Evolutionary conservation across 2,888 invertebrate species (phyloP), one percentile per base, ranked within the genome.

Genomic region (Scaptodrosophila latifasciaeformis): DNA sequence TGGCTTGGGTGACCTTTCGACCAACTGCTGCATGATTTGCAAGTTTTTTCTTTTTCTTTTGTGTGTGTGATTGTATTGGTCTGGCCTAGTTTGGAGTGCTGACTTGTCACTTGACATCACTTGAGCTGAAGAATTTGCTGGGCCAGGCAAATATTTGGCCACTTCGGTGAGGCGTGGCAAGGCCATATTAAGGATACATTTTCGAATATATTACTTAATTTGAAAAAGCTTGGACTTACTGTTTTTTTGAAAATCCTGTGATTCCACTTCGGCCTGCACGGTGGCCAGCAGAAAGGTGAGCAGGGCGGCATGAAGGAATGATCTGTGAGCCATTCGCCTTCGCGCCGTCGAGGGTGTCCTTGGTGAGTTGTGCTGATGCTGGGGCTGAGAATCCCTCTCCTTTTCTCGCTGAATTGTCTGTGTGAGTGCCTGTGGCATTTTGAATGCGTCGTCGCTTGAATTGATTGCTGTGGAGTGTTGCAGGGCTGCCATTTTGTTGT

Each of bases 201-300:
- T 30, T 30, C n/a, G n/a, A n/a, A n/a, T n/a, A n/a, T n/a, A n/a
- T n/a, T n/a, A n/a, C n/a, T n/a, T n/a, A n/a, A n/a, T n/a, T n/a
- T n/a, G n/a, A 24, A 21, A n/a, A 10, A 3, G 9, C n/a, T 4
- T 51, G 44, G 63, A 86, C 87, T 86, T 74, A 86, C 87, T 86
- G 83, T 86, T 86, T 75, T 86, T 86, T 75, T 86, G 87, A 72
- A 86, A 86, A 66, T 87, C 86, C 81, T 85, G 85, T 56, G 86
- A 84, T 62, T 86, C 86, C 77, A 86, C 86, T 80, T 84, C 72
- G 49, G 79, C 75, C 34, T 62, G 59, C 18, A 2, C 15, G 34
- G 7, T 54, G 62, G 29, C 54, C 48, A 39, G 54, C 47, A 3
- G 2, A 19, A 12, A 12, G 6, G 24, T 4, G 13, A 10, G 30